A percentile compares a stretch with the other conserved stretches of the same genome.
These are phyloP conservation scores for Emberiza fucata DNA, from an alignment of 2,113 vertebrate species.

Conservation along the genomic window DNA sequence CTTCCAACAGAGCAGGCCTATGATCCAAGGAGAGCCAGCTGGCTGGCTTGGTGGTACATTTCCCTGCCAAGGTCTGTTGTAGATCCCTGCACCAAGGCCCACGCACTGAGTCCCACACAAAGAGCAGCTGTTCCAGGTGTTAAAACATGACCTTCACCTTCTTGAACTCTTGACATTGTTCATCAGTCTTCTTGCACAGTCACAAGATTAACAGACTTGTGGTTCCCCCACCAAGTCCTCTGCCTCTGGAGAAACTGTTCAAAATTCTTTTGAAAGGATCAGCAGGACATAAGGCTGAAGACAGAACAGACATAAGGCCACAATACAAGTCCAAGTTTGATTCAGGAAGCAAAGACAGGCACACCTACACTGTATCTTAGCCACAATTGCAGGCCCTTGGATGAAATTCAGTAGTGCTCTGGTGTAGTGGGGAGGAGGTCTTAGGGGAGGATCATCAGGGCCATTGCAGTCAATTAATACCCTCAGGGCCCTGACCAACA, in stretches of 20 bases:
- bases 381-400: neutral
- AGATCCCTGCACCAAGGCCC: neutral
- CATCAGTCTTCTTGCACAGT: neutral
- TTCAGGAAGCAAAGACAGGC: neutral
- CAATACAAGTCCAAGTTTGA: fast-evolving
- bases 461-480: neutral
- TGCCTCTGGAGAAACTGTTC: neutral
- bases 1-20: neutral
- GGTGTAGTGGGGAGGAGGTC: neutral
- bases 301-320: neutral
- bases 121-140: neutral
- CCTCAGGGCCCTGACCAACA: neutral
- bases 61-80: neutral
- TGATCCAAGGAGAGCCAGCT: neutral
- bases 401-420: neutral
- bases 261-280: neutral
- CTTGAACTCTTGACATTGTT: neutral
- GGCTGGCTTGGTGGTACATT: neutral
- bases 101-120: neutral
- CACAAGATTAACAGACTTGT: neutral
- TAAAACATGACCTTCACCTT: neutral
- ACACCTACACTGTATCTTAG: fast-evolving
- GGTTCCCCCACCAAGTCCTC: neutral
- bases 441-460: neutral
- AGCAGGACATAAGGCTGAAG: neutral